phyloP scores from a whole-genome alignment of 2,797 vertebrate species.

The Melanogrammus aeglefinus region DNA sequence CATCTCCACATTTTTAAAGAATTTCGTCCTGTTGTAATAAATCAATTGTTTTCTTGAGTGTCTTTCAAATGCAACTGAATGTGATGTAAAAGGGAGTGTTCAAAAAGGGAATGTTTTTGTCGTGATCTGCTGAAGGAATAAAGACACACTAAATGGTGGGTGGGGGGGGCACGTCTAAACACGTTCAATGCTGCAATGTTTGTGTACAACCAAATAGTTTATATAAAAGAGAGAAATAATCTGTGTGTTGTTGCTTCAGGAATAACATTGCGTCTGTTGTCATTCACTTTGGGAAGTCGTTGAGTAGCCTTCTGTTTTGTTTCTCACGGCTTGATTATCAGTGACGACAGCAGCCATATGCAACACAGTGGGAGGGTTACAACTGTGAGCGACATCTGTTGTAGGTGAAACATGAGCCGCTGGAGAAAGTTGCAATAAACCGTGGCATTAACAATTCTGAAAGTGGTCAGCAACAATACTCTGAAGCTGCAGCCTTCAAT shows the following conservation, averaged over 20 bases:
- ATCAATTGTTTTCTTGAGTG: slow-evolving; percentile 32
- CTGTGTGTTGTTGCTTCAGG: background rate
- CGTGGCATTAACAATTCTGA: no score
- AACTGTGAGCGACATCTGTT: no score
- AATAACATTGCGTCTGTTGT: no score
- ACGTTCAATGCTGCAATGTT: background rate
- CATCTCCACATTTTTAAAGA: background rate
- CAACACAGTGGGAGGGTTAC: no score
- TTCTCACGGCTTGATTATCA: no score
- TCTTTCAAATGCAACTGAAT: slow-evolving; percentile 55
- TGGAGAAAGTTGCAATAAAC: no score
- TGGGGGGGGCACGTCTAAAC: background rate
- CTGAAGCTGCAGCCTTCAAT: no score
- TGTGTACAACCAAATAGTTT: background rate
- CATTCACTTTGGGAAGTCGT: no score
- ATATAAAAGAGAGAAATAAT: background rate
- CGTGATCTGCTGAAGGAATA: slow-evolving; percentile 61
- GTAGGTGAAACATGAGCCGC: no score
- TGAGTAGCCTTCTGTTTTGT: no score
- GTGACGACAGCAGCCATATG: no score
- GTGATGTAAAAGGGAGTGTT: slow-evolving; percentile 42
- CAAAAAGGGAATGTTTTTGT: slow-evolving; percentile 44
- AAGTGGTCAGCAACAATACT: no score
- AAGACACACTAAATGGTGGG: slow-evolving; percentile 16
- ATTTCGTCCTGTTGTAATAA: slow-evolving; percentile 33